These are phyloP conservation scores for Chloroclystis v-ata DNA, from an alignment of 2,888 invertebrate genomes.

Conservation along the genomic window DNA sequence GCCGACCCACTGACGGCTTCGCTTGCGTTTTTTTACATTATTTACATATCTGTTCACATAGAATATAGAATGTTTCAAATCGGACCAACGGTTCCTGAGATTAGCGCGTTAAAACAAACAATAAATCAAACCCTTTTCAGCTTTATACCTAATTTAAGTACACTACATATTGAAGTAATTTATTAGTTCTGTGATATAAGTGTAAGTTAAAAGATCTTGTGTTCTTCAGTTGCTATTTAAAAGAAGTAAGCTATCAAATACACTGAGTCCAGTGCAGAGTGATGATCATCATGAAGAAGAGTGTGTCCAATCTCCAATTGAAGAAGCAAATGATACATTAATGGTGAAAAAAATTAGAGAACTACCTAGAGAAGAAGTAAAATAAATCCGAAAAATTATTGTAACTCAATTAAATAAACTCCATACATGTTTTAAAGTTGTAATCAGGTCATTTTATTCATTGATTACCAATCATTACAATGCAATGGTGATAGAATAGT, in stretches of 20 bases:
- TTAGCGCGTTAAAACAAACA: too few species aligned
- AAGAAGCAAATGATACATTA: constrained; percentile 6
- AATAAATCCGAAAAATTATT: constrained; percentile 3
- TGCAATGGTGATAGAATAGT: constrained; percentile 12
- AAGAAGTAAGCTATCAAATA: constrained; percentile 50
- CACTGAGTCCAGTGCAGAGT: constrained; percentile 40
- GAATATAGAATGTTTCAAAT: too few species aligned
- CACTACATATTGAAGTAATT: too few species aligned
- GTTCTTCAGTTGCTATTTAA: constrained; percentile 52
- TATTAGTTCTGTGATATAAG: too few species aligned
- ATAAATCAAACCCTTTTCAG: too few species aligned
- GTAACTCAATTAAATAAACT: constrained; percentile 3
- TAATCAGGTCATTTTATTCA: constrained; percentile 18
- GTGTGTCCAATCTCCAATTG: constrained; percentile 21
- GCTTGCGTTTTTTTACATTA: too few species aligned
- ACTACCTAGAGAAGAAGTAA: constrained; percentile 6
- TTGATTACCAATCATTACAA: constrained; percentile 13
- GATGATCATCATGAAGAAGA: constrained; percentile 30
- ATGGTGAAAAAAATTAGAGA: constrained; percentile 14
- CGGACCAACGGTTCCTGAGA: too few species aligned
- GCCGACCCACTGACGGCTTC: too few species aligned
- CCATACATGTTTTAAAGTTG: constrained; percentile 9
- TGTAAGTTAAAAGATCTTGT: too few species aligned
- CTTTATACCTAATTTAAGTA: too few species aligned
- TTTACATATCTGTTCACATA: too few species aligned